Evolutionary conservation across 2,888 invertebrate genomes (phyloP).

Genomic region (Drosophila bunnanda): DNA sequence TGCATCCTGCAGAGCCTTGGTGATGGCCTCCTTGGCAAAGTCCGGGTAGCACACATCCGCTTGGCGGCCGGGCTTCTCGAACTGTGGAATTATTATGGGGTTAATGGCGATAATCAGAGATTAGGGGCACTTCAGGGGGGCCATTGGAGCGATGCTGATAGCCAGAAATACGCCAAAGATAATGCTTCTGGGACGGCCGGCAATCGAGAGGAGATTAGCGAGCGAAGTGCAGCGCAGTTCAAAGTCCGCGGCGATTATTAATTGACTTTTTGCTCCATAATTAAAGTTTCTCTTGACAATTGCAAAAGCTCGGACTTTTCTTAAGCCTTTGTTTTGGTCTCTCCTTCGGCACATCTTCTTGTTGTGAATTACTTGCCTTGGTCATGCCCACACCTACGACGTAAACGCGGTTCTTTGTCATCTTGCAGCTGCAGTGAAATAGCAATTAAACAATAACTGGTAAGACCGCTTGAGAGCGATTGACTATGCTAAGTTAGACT

Average conservation of each 20-base stretch:
- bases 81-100: slow-evolving; percentile 85
- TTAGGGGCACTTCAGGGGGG: slow-evolving; percentile 31
- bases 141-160: slow-evolving; percentile 20
- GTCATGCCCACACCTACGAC: slow-evolving; percentile 99
- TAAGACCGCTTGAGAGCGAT: slow-evolving; percentile 10
- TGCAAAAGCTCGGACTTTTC: slow-evolving; percentile 22
- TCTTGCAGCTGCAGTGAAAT: slow-evolving; percentile 44
- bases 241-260: slow-evolving; percentile 60
- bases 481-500: slow-evolving; percentile 17
- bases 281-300: slow-evolving; percentile 1
- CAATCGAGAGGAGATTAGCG: slow-evolving; percentile 42
- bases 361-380: slow-evolving; percentile 87
- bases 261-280: slow-evolving; percentile 24
- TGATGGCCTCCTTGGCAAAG: slow-evolving; percentile 96
- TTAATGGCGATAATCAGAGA: slow-evolving; percentile 17
- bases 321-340: slow-evolving; percentile 3
- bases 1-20: slow-evolving; percentile 94
- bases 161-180: slow-evolving; percentile 16
- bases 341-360: not conserved
- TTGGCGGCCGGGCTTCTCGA: slow-evolving; percentile 95
- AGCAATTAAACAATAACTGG: slow-evolving; percentile 7
- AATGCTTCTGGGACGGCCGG: slow-evolving; percentile 9
- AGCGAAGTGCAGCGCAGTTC: slow-evolving; percentile 64
- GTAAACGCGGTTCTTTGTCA: slow-evolving; percentile 87
- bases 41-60: slow-evolving; percentile 96